phyloP scores from a whole-genome alignment of 2,797 vertebrate species.

The Discoglossus pictus region DNA sequence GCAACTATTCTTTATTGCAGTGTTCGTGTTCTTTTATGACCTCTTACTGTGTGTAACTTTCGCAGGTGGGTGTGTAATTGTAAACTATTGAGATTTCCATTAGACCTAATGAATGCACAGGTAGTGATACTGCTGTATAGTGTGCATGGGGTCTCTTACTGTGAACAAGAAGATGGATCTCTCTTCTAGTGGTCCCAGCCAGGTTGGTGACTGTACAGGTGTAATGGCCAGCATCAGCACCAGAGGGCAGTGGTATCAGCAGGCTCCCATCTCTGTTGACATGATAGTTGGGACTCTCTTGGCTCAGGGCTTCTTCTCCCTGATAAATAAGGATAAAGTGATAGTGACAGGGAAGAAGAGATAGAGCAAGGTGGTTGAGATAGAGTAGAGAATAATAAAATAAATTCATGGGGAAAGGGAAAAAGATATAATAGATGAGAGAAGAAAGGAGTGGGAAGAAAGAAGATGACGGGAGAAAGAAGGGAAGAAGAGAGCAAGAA shows the following conservation, averaged over 20 bases:
- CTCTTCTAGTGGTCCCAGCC: conserved; percentile 80
- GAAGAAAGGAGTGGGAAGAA: too few species aligned
- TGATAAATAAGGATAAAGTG: conserved; percentile 50
- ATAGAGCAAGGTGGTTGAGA: too few species aligned
- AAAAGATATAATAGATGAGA: too few species aligned
- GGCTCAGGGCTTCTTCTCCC: conserved; percentile 71
- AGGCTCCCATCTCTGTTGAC: conserved; percentile 72
- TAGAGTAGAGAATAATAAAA: too few species aligned
- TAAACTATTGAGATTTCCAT: too few species aligned
- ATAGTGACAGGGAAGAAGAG: conserved; percentile 3
- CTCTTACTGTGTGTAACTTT: too few species aligned
- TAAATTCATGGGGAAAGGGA: conserved; percentile 4
- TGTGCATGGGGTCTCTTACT: conserved; percentile 71
- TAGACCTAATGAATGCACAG: too few species aligned
- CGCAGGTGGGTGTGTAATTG: too few species aligned
- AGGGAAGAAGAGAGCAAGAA: too few species aligned
- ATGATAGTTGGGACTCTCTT: conserved; percentile 54
- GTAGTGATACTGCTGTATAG: rapidly evolving
- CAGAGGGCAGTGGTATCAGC: conserved; percentile 69
- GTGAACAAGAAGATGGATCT: conserved; percentile 85
- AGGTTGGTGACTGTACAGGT: conserved; percentile 84
- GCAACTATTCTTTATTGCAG: too few species aligned
- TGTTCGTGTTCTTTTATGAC: too few species aligned
- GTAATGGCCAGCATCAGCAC: conserved; percentile 77
- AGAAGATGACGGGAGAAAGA: too few species aligned